These are phyloP conservation scores for Panthera uncia DNA, from an alignment of 2,113 vertebrate genomes.

Conservation along the genomic window DNA sequence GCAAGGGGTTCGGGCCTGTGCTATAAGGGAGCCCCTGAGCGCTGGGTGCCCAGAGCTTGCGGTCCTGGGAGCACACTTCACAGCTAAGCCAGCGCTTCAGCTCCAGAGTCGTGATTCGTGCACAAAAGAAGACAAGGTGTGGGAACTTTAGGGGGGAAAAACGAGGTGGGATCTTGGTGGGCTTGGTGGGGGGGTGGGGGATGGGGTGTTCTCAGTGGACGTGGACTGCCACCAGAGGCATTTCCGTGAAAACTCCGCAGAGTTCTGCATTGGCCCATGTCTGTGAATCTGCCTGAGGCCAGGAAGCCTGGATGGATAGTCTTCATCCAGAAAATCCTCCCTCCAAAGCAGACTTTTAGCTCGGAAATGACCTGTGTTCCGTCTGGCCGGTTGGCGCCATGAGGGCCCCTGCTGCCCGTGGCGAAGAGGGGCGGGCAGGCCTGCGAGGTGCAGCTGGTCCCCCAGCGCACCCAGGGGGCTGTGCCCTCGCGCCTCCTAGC, in stretches of 20 bases:
- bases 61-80: fast-evolving
- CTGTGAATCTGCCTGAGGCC: background rate
- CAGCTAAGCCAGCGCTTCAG: fast-evolving
- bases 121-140: too few species aligned
- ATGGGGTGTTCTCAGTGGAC: too few species aligned
- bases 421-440: background rate
- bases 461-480: fast-evolving
- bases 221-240: background rate
- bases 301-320: background rate
- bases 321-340: background rate
- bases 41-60: background rate
- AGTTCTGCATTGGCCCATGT: background rate
- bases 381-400: background rate
- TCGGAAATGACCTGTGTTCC: background rate
- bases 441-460: fast-evolving
- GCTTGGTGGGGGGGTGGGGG: fast-evolving
- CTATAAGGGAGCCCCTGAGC: fast-evolving
- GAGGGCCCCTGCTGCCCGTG: fast-evolving
- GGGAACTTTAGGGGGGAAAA: background rate
- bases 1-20: background rate
- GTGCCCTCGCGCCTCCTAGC: fast-evolving
- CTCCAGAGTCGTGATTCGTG: background rate
- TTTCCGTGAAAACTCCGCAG: background rate
- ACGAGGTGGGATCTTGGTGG: too few species aligned
- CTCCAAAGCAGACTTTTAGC: background rate